A percentile compares a stretch with the other conserved stretches of the same genome.
Evolutionary conservation across 2,797 vertebrate genomes (phyloP).

Genomic region (Sandelia bainsii): DNA sequence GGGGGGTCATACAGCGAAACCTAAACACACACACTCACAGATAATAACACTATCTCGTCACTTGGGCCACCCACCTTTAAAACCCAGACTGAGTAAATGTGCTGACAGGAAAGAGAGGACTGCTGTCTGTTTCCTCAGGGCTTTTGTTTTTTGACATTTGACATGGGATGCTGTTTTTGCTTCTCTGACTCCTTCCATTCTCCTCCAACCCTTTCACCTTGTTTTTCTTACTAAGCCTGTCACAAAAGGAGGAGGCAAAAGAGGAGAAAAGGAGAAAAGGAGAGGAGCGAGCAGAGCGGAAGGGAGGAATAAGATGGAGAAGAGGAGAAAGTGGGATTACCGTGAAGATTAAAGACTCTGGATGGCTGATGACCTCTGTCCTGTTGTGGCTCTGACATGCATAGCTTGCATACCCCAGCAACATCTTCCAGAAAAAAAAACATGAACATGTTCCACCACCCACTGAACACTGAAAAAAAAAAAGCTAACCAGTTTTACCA

Average conservation of each 20-base stretch:
- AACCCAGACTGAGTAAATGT: slow-evolving; percentile 41
- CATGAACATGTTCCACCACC: not conserved
- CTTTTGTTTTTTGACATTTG: slow-evolving; percentile 64
- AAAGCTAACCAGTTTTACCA: not conserved
- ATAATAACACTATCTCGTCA: slow-evolving; percentile 45
- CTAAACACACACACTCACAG: slow-evolving; percentile 45
- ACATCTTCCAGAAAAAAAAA: slow-evolving; percentile 49
- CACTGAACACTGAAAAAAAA: not conserved
- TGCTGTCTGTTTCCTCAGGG: slow-evolving; percentile 37
- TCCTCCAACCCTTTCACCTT: slow-evolving; percentile 9
- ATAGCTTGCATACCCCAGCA: slow-evolving; percentile 76
- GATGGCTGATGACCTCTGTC: slow-evolving; percentile 72
- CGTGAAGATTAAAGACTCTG: slow-evolving; percentile 65
- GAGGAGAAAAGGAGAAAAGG: not conserved
- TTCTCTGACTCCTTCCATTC: slow-evolving; percentile 14
- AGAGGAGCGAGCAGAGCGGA: not conserved
- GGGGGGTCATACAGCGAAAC: slow-evolving; percentile 53
- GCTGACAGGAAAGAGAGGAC: slow-evolving; percentile 32
- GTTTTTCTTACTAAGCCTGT: slow-evolving; percentile 50
- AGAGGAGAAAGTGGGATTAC: not conserved
- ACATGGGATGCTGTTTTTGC: slow-evolving; percentile 54
- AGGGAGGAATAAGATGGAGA: not conserved
- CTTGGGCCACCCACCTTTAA: slow-evolving; percentile 69
- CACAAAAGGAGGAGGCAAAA: slow-evolving; percentile 6
- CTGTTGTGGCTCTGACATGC: slow-evolving; percentile 77